Percentiles rank a stretch among this genome's conserved stretches.
phyloP scores from a whole-genome alignment of 2,888 invertebrate species.

The Yponomeuta plumbellus region DNA sequence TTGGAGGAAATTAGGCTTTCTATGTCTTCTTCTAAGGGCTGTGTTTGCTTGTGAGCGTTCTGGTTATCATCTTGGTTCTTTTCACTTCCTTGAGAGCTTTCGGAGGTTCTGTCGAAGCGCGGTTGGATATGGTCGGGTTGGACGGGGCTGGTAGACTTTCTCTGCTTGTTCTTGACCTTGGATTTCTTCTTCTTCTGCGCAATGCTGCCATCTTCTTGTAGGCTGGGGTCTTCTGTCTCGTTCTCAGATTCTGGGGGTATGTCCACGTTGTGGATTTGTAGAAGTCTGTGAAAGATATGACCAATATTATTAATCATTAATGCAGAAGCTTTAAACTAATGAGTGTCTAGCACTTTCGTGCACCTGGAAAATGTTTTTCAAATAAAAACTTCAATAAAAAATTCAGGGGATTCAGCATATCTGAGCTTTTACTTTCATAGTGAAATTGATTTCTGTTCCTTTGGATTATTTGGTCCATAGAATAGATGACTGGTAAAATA shows the following conservation, averaged over 20 bases:
- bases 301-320: too few species aligned
- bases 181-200: conserved; percentile 54
- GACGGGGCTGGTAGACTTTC: conserved; percentile 57
- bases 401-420: too few species aligned
- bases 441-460: too few species aligned
- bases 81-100: conserved; percentile 56
- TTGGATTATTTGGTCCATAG: too few species aligned
- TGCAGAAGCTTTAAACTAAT: too few species aligned
- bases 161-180: conserved; percentile 56
- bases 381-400: too few species aligned
- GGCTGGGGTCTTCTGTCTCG: conserved; percentile 55
- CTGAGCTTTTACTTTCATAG: too few species aligned
- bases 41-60: conserved; percentile 20
- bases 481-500: too few species aligned
- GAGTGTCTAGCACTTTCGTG: too few species aligned
- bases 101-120: conserved; percentile 34
- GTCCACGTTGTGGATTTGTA: conserved; percentile 85
- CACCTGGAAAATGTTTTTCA: too few species aligned
- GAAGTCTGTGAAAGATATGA: conserved; percentile 70
- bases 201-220: conserved; percentile 40
- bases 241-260: conserved; percentile 75
- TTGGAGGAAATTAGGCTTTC: conserved; percentile 71
- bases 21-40: conserved; percentile 62
- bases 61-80: conserved; percentile 34
- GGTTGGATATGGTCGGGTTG: conserved; percentile 58